Percentiles rank a stretch among this genome's conserved stretches.
Conservation (phyloP, 2,113 vertebrate genomes). For the Hucho hucho region DNA sequence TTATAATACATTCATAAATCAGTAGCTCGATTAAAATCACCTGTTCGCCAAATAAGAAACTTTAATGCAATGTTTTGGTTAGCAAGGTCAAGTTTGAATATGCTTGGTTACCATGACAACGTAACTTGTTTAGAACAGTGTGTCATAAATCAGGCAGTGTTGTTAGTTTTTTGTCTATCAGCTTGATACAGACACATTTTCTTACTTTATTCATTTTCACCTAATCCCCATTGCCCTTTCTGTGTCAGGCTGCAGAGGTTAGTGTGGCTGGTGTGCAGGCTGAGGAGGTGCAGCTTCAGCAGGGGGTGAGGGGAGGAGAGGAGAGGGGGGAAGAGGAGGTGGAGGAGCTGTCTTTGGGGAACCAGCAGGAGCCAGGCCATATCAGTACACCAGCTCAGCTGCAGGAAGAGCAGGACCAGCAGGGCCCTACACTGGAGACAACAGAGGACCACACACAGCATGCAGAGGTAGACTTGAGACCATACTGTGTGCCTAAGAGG, state of each 20-base stretch:
- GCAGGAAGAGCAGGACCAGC: background rate
- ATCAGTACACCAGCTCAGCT: background rate
- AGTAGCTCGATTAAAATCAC: background rate
- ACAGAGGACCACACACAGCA: background rate
- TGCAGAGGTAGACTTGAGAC: conserved; percentile 6
- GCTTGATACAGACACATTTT: background rate
- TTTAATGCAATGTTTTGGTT: background rate
- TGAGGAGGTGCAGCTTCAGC: background rate
- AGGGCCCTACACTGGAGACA: background rate
- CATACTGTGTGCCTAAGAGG: background rate
- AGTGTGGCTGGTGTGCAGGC: background rate
- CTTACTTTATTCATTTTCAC: background rate
- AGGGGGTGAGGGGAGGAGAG: background rate
- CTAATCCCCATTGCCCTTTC: background rate
- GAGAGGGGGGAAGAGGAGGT: conserved; percentile 48
- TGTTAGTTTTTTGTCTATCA: background rate
- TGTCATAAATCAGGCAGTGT: conserved; percentile 3
- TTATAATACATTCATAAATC: too few relatives aligned
- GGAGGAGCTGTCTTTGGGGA: conserved; percentile 44
- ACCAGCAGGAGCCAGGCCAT: conserved; percentile 11
- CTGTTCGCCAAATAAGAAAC: background rate
- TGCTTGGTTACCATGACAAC: conserved; percentile 25
- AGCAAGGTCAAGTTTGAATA: background rate
- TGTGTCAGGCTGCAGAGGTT: background rate
- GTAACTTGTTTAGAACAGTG: conserved; percentile 7